Percentiles rank a stretch among this genome's conserved stretches.
phyloP scores from a whole-genome alignment of 2,797 vertebrate species.

The Pangasius mekongensis region DNA sequence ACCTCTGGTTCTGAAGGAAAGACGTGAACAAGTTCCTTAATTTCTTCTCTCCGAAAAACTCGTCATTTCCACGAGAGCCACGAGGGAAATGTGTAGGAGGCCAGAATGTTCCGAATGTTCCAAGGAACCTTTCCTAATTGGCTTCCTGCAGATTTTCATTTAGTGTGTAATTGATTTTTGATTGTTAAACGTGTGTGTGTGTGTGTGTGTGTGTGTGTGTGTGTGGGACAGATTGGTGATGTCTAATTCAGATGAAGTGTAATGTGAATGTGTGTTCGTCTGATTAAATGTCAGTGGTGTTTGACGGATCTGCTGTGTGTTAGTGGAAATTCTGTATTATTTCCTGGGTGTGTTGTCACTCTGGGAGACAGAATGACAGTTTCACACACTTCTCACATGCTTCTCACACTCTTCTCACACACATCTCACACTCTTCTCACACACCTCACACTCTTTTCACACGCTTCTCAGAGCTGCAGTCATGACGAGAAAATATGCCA shows the following conservation, averaged over 20 bases:
- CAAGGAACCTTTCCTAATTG: neutral
- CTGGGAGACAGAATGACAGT: neutral
- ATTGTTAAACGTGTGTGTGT: neutral
- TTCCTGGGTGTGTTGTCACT: neutral
- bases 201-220: neutral
- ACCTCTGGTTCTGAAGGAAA: neutral
- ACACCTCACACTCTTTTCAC: neutral
- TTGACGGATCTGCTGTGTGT: neutral
- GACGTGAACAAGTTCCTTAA: neutral
- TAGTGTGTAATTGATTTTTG: neutral
- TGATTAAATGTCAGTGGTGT: neutral
- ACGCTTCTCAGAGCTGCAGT: neutral
- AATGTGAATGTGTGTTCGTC: neutral
- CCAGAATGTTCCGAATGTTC: neutral
- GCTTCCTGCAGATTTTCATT: slow-evolving; percentile 9
- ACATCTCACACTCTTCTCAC: neutral
- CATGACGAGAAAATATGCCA: neutral
- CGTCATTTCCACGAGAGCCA: neutral
- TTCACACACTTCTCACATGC: neutral
- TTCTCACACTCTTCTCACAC: neutral
- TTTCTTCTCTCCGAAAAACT: neutral
- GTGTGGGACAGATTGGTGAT: neutral
- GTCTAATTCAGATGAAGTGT: neutral
- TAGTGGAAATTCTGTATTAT: neutral
- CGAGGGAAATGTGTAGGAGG: neutral